Percentiles rank a stretch among this genome's conserved stretches.
Conservation (phyloP, 1,140 invertebrate genomes). For the Aleiodes sp. region DNA sequence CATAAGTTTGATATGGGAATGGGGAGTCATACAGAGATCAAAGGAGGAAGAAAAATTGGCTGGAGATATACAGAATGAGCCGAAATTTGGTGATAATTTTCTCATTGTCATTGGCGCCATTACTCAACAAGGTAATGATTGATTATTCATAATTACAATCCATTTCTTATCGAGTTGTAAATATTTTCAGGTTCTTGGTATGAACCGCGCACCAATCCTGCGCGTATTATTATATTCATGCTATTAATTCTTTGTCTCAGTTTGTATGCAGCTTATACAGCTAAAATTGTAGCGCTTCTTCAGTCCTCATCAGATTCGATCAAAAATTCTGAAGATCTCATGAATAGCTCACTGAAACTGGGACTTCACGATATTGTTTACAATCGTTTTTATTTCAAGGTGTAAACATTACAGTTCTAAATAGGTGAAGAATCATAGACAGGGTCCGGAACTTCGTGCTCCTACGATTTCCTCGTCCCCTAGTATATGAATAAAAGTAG, state of each 20-base stretch:
- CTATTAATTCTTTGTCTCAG: conserved; percentile 38
- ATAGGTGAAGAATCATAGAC: no score
- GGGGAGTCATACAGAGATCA: conserved; percentile 29
- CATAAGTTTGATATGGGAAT: conserved; percentile 61
- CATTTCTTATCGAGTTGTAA: no score
- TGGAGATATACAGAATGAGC: background rate
- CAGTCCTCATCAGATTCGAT: conserved; percentile 70
- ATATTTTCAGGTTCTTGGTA: conserved; percentile 40
- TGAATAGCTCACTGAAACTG: conserved; percentile 69
- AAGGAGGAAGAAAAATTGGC: background rate
- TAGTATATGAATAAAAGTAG: no score
- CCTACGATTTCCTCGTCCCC: no score
- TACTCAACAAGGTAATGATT: background rate
- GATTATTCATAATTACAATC: no score
- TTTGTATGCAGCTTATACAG: conserved; percentile 70
- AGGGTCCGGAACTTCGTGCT: no score
- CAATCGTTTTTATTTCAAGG: conserved; percentile 72
- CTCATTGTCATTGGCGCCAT: background rate
- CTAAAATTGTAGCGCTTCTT: conserved; percentile 70
- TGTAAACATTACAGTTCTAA: no score
- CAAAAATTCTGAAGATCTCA: conserved; percentile 67
- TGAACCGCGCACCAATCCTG: conserved; percentile 28
- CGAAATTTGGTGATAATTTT: background rate
- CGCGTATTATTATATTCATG: conserved; percentile 39
- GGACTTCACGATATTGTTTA: conserved; percentile 71